These are phyloP conservation scores for Epizoanthus illoricatus DNA, from an alignment of 92 coral and sea anemone species.

Conservation along the genomic window DNA sequence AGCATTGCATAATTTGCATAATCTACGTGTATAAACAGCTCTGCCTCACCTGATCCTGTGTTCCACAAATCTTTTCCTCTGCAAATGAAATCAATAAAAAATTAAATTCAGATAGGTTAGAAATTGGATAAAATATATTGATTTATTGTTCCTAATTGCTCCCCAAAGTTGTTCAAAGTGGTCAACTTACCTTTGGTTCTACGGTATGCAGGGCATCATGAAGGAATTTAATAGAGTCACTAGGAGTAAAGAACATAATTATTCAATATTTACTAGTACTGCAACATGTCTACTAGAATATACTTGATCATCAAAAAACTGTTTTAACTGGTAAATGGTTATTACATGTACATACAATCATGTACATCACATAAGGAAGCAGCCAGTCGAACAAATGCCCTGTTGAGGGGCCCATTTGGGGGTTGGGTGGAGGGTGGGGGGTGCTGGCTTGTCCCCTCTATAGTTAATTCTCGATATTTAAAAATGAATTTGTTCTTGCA, in stretches of 20 bases:
- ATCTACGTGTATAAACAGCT: not conserved
- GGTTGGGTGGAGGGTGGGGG: too few species aligned
- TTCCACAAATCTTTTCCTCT: slow-evolving; percentile 81
- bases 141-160: too few species aligned
- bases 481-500: too few species aligned
- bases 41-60: slow-evolving; percentile 78
- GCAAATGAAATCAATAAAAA: slow-evolving; percentile 17
- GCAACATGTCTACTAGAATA: not conserved
- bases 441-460: too few species aligned
- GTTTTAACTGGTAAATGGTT: not conserved
- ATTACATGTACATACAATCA: not conserved
- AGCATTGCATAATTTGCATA: not conserved
- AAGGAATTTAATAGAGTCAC: slow-evolving; percentile 70
- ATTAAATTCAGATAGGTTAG: not conserved
- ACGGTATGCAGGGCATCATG: slow-evolving; percentile 78
- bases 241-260: slow-evolving; percentile 20
- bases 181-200: slow-evolving; percentile 72
- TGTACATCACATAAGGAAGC: not conserved
- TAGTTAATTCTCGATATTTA: too few species aligned
- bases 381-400: too few species aligned
- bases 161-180: too few species aligned
- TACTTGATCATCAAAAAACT: not conserved
- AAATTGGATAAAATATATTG: not conserved
- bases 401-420: too few species aligned
- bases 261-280: not conserved